phyloP scores from a whole-genome alignment of 2,888 invertebrate species.

The Eremobia ochroleuca region DNA sequence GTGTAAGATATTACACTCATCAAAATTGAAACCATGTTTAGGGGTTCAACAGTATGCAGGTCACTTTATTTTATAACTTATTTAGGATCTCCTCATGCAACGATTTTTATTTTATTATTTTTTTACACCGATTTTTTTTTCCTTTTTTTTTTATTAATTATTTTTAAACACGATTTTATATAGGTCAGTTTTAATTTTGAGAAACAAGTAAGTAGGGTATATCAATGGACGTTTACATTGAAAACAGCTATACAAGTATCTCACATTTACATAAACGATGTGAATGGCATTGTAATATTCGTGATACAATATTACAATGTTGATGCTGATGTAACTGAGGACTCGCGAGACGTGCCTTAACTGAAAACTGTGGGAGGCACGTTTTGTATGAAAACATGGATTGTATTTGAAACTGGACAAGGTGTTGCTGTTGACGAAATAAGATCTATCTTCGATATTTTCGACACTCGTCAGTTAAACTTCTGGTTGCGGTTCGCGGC shows the following conservation, averaged over 20 bases:
- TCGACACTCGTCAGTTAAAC: background rate
- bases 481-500: background rate
- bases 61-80: background rate
- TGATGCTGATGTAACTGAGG: conserved; percentile 52
- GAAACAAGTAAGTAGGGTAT: background rate
- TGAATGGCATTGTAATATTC: conserved; percentile 56
- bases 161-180: background rate
- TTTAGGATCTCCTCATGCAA: background rate
- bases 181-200: conserved; percentile 26
- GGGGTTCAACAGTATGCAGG: background rate
- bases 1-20: background rate
- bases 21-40: background rate
- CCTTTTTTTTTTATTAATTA: too few species aligned
- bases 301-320: conserved; percentile 62
- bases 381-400: conserved; percentile 58
- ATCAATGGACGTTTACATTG: conserved; percentile 21
- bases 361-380: conserved; percentile 65
- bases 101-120: background rate
- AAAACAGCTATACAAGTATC: conserved; percentile 32
- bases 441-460: conserved; percentile 21
- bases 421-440: conserved; percentile 29
- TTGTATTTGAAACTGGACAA: conserved; percentile 37
- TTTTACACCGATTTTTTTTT: too few species aligned
- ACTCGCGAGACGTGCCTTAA: conserved; percentile 58
- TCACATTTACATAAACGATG: conserved; percentile 37